A percentile compares a stretch with the other conserved stretches of the same genome.
Conservation (phyloP, 2,113 vertebrate genomes). For the Plotosus lineatus region DNA sequence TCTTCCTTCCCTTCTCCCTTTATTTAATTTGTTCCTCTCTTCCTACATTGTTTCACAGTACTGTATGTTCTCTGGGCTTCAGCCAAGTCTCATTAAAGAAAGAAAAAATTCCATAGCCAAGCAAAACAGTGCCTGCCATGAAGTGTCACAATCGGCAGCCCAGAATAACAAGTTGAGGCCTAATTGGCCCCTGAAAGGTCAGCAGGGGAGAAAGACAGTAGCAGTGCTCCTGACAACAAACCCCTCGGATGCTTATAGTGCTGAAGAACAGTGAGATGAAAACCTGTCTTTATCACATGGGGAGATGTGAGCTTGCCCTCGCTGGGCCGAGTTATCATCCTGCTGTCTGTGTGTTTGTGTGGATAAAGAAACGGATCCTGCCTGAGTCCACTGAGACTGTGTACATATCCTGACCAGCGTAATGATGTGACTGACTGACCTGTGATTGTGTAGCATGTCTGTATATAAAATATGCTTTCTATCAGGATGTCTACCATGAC, state of each 20-base stretch:
- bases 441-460: neutral
- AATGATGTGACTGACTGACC: neutral
- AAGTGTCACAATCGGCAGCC: slow-evolving; percentile 45
- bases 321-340: neutral
- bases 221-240: slow-evolving; percentile 43
- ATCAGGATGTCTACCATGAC: neutral
- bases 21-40: neutral
- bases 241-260: slow-evolving; percentile 29
- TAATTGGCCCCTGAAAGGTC: slow-evolving; percentile 59
- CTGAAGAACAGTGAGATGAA: neutral
- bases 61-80: slow-evolving; percentile 9
- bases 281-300: slow-evolving; percentile 25
- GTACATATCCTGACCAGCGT: neutral
- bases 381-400: neutral
- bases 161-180: slow-evolving; percentile 33
- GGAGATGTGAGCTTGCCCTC: slow-evolving; percentile 3
- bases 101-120: slow-evolving; percentile 42
- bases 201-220: slow-evolving; percentile 30
- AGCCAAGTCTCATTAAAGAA: slow-evolving; percentile 47
- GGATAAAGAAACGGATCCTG: neutral
- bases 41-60: neutral
- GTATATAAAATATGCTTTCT: neutral
- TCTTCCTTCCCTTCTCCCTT: neutral
- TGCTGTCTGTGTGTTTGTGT: neutral
- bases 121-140: slow-evolving; percentile 42